phyloP scores from a whole-genome alignment of 2,797 vertebrate species.

The Pogonophryne albipinna region DNA sequence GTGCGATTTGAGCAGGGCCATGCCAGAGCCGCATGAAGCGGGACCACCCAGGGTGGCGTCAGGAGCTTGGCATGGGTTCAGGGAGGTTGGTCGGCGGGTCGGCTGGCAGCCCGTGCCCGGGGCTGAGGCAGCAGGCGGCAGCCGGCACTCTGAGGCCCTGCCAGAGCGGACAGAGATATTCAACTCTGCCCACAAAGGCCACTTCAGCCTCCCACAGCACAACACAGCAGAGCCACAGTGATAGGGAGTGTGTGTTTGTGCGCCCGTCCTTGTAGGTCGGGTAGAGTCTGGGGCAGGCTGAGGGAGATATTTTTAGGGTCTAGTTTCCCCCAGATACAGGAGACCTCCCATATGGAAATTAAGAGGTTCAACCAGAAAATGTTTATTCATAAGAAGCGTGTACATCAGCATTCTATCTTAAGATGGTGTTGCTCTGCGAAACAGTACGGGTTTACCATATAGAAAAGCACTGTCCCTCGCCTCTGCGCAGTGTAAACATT shows the following conservation, averaged over 20 bases:
- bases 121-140: constrained; percentile 75
- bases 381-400: constrained; percentile 73
- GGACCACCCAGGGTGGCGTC: constrained; percentile 87
- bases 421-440: constrained; percentile 45
- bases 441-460: constrained; percentile 20
- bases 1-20: constrained; percentile 59
- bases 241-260: constrained; percentile 59
- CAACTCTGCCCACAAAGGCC: constrained; percentile 80
- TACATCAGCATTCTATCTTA: constrained; percentile 66
- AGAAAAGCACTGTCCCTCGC: constrained; percentile 34
- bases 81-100: constrained; percentile 75
- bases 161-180: constrained; percentile 80
- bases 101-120: constrained; percentile 73
- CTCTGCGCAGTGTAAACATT: constrained; percentile 12
- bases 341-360: constrained; percentile 75
- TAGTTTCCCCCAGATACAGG: constrained; percentile 70
- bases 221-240: constrained; percentile 77
- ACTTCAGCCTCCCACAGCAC: constrained; percentile 81
- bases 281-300: constrained; percentile 61
- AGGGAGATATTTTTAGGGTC: constrained; percentile 82
- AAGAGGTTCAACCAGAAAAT: constrained; percentile 72
- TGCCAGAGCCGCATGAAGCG: constrained; percentile 83
- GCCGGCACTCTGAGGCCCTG: constrained; percentile 74
- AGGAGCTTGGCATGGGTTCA: constrained; percentile 84
- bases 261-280: constrained; percentile 62